Conservation (phyloP, 2,888 invertebrate species). For the Leucophora obtusa region DNA sequence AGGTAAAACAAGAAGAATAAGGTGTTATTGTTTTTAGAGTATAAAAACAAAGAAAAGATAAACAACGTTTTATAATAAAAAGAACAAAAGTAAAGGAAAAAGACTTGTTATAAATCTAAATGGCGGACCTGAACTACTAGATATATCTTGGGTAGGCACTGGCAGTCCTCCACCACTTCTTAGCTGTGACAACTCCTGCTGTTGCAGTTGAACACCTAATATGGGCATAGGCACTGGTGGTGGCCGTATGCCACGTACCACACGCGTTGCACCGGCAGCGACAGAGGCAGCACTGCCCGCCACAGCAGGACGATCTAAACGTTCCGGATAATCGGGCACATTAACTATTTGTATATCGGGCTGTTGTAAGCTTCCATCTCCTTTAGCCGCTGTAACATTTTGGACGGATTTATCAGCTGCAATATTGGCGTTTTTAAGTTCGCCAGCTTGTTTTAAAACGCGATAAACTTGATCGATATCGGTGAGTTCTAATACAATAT, state of each 20-base stretch:
- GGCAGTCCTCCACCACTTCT: conserved; percentile 76
- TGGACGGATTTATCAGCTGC: conserved; percentile 77
- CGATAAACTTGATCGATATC: conserved; percentile 95
- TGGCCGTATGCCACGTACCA: conserved; percentile 73
- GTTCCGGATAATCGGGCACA: conserved; percentile 76
- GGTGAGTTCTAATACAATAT: conserved; percentile 75
- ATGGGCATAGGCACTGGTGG: conserved; percentile 76
- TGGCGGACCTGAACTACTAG: conserved; percentile 79
- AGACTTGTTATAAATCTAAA: conserved; percentile 67
- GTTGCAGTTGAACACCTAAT: conserved; percentile 74
- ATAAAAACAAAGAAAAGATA: background rate
- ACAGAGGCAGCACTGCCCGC: conserved; percentile 68
- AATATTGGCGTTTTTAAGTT: conserved; percentile 83
- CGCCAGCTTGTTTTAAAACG: conserved; percentile 95
- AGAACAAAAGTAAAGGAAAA: conserved; percentile 49
- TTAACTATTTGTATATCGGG: conserved; percentile 77
- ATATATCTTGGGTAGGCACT: conserved; percentile 80
- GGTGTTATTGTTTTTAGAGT: conserved; percentile 5
- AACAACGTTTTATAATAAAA: background rate
- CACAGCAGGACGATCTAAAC: conserved; percentile 61
- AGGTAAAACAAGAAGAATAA: conserved; percentile 25
- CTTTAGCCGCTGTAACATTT: conserved; percentile 59
- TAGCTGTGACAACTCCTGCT: conserved; percentile 78
- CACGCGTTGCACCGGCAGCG: conserved; percentile 69
- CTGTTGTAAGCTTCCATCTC: conserved; percentile 59